These are phyloP conservation scores for Hyposoter didymator DNA, from an alignment of 2,888 invertebrate species.

Conservation along the genomic window DNA sequence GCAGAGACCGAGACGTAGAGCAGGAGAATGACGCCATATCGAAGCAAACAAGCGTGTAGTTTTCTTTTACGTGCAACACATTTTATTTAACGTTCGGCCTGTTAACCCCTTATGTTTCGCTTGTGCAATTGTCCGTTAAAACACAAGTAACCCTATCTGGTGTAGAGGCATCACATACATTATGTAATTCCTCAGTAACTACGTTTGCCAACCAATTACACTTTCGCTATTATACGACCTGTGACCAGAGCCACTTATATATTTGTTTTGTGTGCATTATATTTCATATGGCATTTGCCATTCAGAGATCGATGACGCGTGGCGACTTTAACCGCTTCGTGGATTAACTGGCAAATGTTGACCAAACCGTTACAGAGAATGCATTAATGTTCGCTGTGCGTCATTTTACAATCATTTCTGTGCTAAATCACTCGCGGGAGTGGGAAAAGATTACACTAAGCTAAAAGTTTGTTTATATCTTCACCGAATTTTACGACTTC, in stretches of 20 bases:
- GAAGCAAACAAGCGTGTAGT: conserved; percentile 42
- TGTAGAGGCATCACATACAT: conserved; percentile 6
- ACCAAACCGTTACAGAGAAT: background rate
- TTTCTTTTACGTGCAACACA: conserved; percentile 40
- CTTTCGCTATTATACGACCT: background rate
- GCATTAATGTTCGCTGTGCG: background rate
- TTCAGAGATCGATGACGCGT: background rate
- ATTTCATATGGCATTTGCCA: conserved; percentile 2
- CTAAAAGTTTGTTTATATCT: background rate
- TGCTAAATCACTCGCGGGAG: background rate
- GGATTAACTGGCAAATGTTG: background rate
- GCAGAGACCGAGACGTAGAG: conserved; percentile 23
- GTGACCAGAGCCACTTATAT: conserved; percentile 10
- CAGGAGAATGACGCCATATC: conserved; percentile 8
- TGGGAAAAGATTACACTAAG: background rate
- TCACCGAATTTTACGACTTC: background rate
- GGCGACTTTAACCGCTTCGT: background rate
- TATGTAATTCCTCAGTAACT: conserved; percentile 19
- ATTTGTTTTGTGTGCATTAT: background rate
- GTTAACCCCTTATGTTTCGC: conserved; percentile 41
- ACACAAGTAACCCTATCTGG: conserved; percentile 5
- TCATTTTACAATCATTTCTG: background rate
- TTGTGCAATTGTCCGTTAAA: conserved; percentile 44
- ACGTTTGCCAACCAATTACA: conserved; percentile 16
- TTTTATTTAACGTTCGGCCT: conserved; percentile 45